These are phyloP conservation scores for Tamandua tetradactyla DNA, from an alignment of 2,797 vertebrate genomes.

Conservation along the genomic window DNA sequence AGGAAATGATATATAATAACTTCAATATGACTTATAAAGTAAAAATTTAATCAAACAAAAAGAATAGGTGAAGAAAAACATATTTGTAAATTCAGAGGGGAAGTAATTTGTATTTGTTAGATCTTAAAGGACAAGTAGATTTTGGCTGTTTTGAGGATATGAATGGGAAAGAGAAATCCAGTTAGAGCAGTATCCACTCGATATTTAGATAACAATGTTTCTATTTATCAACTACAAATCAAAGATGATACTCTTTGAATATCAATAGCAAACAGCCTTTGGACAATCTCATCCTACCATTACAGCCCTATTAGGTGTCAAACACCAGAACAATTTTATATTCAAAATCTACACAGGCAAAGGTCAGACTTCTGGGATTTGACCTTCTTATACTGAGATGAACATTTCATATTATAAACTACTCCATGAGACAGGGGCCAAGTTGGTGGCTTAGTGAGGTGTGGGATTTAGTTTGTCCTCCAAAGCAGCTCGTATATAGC, in stretches of 20 bases:
- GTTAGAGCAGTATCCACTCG: fast-evolving
- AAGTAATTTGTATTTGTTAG: neutral
- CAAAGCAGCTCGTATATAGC: too few relatives aligned
- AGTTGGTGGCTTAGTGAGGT: too few relatives aligned
- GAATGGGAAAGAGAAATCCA: too few relatives aligned
- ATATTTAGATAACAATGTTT: neutral
- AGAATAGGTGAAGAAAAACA: neutral
- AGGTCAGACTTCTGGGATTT: neutral
- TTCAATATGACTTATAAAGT: neutral
- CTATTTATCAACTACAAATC: neutral
- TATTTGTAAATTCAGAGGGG: neutral
- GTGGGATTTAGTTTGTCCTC: too few relatives aligned
- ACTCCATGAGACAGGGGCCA: too few relatives aligned
- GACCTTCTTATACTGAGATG: neutral
- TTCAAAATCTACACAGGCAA: neutral
- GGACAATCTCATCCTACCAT: neutral
- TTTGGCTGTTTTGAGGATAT: neutral
- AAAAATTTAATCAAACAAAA: neutral
- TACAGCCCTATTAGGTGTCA: fast-evolving
- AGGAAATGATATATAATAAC: neutral
- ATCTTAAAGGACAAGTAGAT: neutral
- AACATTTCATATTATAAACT: too few relatives aligned
- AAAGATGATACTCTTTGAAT: neutral
- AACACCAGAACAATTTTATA: neutral
- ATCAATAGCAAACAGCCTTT: too few relatives aligned